Conservation (phyloP, 2,888 invertebrate genomes). For the Zhuqinia jingwanae region DNA sequence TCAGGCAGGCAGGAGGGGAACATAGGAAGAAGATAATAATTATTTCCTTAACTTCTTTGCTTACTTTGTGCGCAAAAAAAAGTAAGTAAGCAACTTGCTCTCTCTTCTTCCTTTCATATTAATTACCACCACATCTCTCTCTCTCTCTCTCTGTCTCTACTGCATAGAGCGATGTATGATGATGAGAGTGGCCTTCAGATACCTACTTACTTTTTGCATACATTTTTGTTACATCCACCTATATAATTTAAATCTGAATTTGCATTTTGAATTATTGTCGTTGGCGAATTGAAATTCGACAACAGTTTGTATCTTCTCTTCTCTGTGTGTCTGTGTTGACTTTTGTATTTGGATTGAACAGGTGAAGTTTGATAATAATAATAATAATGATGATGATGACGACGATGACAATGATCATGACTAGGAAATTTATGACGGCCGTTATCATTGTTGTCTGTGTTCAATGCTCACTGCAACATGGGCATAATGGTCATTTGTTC, state of each 20-base stretch:
- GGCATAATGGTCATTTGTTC: slow-evolving; percentile 19
- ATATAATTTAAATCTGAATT: background rate
- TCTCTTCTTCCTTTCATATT: slow-evolving; percentile 48
- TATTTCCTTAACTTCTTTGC: slow-evolving; percentile 33
- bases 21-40: slow-evolving; percentile 45
- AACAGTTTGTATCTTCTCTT: background rate
- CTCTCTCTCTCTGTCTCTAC: no score
- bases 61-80: background rate
- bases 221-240: background rate
- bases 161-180: background rate
- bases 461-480: slow-evolving; percentile 51
- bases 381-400: slow-evolving; percentile 39
- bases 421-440: slow-evolving; percentile 50
- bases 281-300: slow-evolving; percentile 43
- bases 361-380: background rate
- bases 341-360: background rate
- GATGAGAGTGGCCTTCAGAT: slow-evolving; percentile 37
- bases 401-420: slow-evolving; percentile 57
- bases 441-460: slow-evolving; percentile 37
- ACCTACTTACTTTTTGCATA: slow-evolving; percentile 35
- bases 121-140: no score
- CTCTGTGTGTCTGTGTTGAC: background rate
- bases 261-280: slow-evolving; percentile 39
- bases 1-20: background rate
- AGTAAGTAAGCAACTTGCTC: slow-evolving; percentile 14